Base-by-base conservation (phyloP, 1,140 invertebrate genomes). In the Euura saliciscinereae region DNA sequence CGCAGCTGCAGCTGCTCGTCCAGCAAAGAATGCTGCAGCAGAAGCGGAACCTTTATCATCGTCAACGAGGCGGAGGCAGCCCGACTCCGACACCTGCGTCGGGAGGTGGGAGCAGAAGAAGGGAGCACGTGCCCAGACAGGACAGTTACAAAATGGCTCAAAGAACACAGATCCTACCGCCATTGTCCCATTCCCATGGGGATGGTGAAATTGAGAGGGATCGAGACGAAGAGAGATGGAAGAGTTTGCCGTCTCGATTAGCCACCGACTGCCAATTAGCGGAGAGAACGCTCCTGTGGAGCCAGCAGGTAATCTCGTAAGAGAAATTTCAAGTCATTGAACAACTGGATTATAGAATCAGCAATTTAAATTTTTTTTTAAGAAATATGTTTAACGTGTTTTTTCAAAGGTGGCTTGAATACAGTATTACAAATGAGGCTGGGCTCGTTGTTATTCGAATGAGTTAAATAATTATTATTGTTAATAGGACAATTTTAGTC, bases 141-240 rank as follows among this genome's bases (percentile, higher is more conserved):
- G 88, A 90, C 64, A 91, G 90, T 28, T 92, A 92, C 76, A 92
- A 92, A 81, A 74, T 91, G 69, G 90, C 91, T 72, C 90, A 91
- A 82, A 89, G 90, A 80, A 88, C 88, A 44, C 89, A 89, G 71
- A 86, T 90, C 45, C 86, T 89, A 13, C 88, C 87, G 45, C 86
- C 88, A 43, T 82, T 88, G 72, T 83, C 85, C 64, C 77, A 82
- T 71, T 77, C 74, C 69, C 76, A 80, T 69, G 80, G 75, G 46
- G 82, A 84, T 73, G 73, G 71, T 66, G 76, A 82, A 73, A 82
- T 83, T 71, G 82, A 80, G 43, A 79, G 81, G 71, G 80, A 84
- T 66, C 77, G 78, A 45, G 81, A 84, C 65, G 84, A 85, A 68
- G 84, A 85, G 45, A 78, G 83, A 70, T 85, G 83, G 83, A 85